Percentiles rank a stretch among this genome's conserved stretches.
Conservation (phyloP, 2,888 invertebrate species). For the Ophonus ardosiacus region DNA sequence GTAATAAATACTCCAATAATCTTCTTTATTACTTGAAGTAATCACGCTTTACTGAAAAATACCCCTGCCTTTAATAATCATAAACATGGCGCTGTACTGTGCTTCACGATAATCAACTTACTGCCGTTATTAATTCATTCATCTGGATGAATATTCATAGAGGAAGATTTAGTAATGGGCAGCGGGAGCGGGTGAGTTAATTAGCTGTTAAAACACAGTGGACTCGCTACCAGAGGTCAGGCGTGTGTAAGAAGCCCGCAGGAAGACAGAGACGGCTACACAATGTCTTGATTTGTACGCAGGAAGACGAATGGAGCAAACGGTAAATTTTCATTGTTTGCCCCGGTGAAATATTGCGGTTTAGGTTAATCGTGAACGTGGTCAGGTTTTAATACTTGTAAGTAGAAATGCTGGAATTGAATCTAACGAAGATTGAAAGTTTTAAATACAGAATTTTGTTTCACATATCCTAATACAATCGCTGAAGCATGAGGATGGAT, state of each 20-base stretch:
- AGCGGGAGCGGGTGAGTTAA: conserved; percentile 43
- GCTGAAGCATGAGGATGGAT: no score
- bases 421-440: not conserved
- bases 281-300: conserved; percentile 29
- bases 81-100: not conserved
- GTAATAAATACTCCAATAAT: not conserved
- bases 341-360: conserved; percentile 14
- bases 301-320: conserved; percentile 26
- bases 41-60: not conserved
- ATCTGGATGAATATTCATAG: conserved; percentile 50
- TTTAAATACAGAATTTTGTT: not conserved
- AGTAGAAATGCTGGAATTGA: not conserved
- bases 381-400: not conserved
- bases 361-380: conserved; percentile 1
- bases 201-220: conserved; percentile 53
- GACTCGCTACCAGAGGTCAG: not conserved
- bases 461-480: no score
- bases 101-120: conserved; percentile 13
- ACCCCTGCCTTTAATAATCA: not conserved
- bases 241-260: not conserved
- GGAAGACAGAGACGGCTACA: not conserved
- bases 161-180: conserved; percentile 39
- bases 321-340: conserved; percentile 20
- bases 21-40: not conserved
- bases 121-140: conserved; percentile 36